These are phyloP conservation scores for Peromyscus leucopus DNA, from an alignment of 2,113 vertebrate genomes.

Conservation along the genomic window DNA sequence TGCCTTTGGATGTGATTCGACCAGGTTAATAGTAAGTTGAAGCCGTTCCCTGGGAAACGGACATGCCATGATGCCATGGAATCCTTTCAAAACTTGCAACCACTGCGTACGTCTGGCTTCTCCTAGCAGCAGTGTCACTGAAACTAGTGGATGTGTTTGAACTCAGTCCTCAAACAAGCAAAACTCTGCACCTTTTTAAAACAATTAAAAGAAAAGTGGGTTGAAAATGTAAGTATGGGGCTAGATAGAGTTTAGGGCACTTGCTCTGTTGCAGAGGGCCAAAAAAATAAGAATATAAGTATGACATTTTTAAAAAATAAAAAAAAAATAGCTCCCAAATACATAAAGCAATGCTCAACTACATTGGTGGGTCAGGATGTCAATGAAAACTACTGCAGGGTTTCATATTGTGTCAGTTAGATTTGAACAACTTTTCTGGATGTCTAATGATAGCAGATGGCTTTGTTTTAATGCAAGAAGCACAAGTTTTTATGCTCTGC, in stretches of 20 bases:
- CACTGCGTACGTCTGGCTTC: not conserved
- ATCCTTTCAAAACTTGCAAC: not conserved
- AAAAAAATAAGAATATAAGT: not conserved
- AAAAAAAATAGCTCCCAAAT: not conserved
- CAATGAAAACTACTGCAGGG: not conserved
- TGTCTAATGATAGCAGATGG: not conserved
- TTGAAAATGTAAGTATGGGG: not conserved
- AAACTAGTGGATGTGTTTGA: not conserved
- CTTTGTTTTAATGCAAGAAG: not conserved
- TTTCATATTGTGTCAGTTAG: not conserved
- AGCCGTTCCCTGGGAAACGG: not conserved
- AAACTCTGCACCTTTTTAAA: slow-evolving; percentile 11
- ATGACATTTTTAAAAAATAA: not conserved
- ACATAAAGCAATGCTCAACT: not conserved
- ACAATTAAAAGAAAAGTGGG: not conserved
- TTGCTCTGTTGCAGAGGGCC: not conserved
- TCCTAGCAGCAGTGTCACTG: not conserved
- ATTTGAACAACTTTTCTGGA: not conserved
- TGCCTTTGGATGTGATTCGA: not conserved
- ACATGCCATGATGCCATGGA: fast-evolving
- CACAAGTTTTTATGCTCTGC: not conserved
- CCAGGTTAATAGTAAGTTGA: not conserved
- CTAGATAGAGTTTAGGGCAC: not conserved
- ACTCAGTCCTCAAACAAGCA: not conserved
- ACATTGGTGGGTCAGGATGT: not conserved